These are phyloP conservation scores for Cossypha dichroa DNA, from an alignment of 2,797 vertebrate species.

Conservation along the genomic window DNA sequence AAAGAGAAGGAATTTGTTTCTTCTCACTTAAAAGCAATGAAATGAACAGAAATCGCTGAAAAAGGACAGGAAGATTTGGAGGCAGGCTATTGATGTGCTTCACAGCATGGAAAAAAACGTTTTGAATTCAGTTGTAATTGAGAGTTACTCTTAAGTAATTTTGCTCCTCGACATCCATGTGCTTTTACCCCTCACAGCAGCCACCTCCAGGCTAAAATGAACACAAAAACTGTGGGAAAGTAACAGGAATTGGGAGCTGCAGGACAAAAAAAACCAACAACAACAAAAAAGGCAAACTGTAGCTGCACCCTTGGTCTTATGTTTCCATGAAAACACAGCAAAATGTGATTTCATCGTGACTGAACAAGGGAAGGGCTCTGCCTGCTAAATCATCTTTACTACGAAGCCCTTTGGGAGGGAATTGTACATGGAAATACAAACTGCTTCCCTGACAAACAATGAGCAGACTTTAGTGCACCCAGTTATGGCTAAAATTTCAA, in stretches of 20 bases:
- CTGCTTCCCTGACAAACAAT: not conserved
- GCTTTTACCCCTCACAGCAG: not conserved
- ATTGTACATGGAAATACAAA: not conserved
- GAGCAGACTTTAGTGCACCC: not conserved
- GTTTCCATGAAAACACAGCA: not conserved
- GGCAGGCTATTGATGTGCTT: not conserved
- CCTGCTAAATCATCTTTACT: not conserved
- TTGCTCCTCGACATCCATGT: fast-evolving
- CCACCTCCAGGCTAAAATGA: not conserved
- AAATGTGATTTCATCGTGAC: not conserved
- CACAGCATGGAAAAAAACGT: not conserved
- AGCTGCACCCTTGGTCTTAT: not conserved
- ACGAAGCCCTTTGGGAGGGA: not conserved
- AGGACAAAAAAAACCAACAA: not conserved
- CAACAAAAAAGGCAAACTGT: not conserved
- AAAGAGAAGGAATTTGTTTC: not conserved
- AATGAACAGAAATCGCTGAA: not conserved
- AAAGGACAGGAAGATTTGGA: not conserved
- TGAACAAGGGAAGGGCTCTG: not conserved
- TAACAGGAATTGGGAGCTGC: not conserved
- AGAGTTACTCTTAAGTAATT: not conserved
- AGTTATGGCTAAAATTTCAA: not conserved
- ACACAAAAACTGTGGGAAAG: not conserved
- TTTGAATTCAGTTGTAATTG: not conserved
- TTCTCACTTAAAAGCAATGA: not conserved